Evolutionary conservation across 2,797 vertebrate genomes (phyloP).

Genomic region (Enteromius argenteus): DNA sequence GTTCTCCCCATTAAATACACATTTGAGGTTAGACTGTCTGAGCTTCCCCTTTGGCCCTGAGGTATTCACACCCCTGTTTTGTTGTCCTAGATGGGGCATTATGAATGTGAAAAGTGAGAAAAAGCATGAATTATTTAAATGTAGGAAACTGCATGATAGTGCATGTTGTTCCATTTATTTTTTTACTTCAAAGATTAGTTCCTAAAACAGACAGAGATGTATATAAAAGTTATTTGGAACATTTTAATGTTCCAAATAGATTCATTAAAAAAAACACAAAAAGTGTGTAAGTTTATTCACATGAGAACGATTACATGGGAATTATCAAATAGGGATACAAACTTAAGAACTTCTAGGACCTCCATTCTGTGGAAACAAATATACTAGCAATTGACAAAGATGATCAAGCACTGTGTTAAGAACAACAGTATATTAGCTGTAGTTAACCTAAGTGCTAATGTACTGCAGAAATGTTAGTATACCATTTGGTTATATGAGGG

Average conservation of each 20-base stretch:
- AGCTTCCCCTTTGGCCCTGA: background rate
- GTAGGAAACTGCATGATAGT: background rate
- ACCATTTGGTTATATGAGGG: background rate
- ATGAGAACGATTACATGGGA: background rate
- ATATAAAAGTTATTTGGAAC: background rate
- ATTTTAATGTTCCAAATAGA: background rate
- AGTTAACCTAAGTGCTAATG: constrained; percentile 9
- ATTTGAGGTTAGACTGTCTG: constrained; percentile 40
- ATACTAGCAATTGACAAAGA: background rate
- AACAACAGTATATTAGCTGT: background rate
- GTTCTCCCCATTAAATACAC: constrained; percentile 5
- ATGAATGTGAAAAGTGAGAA: constrained; percentile 38
- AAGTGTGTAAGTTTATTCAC: background rate
- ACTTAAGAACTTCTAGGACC: background rate
- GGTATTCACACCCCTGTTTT: constrained; percentile 35
- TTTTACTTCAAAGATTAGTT: background rate
- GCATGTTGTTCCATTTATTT: constrained; percentile 1
- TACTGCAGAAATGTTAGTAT: constrained; percentile 6
- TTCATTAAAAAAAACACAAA: background rate
- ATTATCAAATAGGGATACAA: background rate
- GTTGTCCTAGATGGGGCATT: constrained; percentile 24
- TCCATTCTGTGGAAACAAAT: constrained; percentile 7
- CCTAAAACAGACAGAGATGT: background rate
- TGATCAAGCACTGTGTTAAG: background rate
- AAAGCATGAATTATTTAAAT: constrained; percentile 23